These are phyloP conservation scores for Sinodicranocentrus sp. DNA, from an alignment of 2,888 invertebrate species.

Conservation along the genomic window DNA sequence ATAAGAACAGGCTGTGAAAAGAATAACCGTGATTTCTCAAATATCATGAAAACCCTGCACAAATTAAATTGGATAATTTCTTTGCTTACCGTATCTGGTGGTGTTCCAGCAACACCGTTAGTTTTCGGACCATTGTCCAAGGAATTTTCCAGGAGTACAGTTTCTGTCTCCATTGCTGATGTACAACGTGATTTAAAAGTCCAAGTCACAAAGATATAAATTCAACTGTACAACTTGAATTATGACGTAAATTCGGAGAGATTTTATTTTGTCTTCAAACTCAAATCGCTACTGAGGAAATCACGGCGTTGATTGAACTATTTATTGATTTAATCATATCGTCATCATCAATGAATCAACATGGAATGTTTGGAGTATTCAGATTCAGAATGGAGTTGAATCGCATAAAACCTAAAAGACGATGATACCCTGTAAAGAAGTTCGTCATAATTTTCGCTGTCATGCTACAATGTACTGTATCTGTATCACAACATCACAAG, in stretches of 20 bases:
- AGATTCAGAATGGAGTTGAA: too few relatives aligned
- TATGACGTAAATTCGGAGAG: too few relatives aligned
- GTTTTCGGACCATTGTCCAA: slow-evolving; percentile 31
- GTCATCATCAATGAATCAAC: neutral
- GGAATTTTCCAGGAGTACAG: slow-evolving; percentile 39
- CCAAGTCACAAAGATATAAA: too few relatives aligned
- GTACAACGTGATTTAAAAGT: too few relatives aligned
- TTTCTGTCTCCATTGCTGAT: slow-evolving; percentile 45
- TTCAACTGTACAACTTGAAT: too few relatives aligned
- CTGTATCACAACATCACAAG: too few relatives aligned
- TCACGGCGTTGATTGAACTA: slow-evolving; percentile 3
- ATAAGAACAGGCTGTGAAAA: slow-evolving; percentile 86
- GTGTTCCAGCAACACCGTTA: slow-evolving; percentile 44
- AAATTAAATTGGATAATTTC: neutral
- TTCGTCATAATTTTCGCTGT: too few relatives aligned
- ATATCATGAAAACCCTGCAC: too few relatives aligned
- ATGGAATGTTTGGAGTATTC: too few relatives aligned
- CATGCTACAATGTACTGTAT: too few relatives aligned
- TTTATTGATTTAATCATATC: slow-evolving; percentile 24
- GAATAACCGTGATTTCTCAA: neutral
- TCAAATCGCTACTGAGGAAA: slow-evolving; percentile 21
- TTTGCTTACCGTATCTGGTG: slow-evolving; percentile 50
- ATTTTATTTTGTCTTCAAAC: neutral
- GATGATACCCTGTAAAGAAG: too few relatives aligned
- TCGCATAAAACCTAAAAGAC: too few relatives aligned